Conservation (phyloP, 2,113 vertebrate genomes). For the Bettongia penicillata region DNA sequence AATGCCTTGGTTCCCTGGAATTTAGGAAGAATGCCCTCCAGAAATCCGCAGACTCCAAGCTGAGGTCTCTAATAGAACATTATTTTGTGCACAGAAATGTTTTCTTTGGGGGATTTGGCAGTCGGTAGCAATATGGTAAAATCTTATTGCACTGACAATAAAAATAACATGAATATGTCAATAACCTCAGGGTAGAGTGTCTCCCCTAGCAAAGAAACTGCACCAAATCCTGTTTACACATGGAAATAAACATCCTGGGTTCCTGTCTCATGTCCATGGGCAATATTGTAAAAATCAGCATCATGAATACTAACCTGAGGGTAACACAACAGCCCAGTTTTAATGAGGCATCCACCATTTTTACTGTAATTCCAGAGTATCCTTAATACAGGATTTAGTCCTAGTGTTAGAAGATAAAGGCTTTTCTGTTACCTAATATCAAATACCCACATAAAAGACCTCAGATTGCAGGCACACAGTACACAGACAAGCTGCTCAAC, state of each 20-base stretch:
- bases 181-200: constrained; percentile 67
- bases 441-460: constrained; percentile 60
- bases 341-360: constrained; percentile 66
- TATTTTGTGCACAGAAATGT: constrained; percentile 46
- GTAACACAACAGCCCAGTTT: constrained; percentile 76
- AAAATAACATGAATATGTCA: constrained; percentile 69
- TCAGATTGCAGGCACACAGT: constrained; percentile 15
- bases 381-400: constrained; percentile 42
- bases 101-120: constrained; percentile 49
- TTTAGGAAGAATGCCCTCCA: constrained; percentile 4
- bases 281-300: constrained; percentile 74
- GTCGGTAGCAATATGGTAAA: constrained; percentile 60
- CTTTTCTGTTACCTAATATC: constrained; percentile 66
- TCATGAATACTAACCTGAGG: constrained; percentile 73
- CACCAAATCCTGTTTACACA: constrained; percentile 78
- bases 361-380: constrained; percentile 47
- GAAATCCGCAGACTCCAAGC: constrained; percentile 6
- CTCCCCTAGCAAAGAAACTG: constrained; percentile 72
- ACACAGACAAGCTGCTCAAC: neutral
- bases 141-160: constrained; percentile 67
- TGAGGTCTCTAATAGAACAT: constrained; percentile 40
- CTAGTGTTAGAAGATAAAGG: constrained; percentile 46
- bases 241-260: constrained; percentile 78
- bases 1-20: constrained; percentile 11
- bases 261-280: constrained; percentile 74